Evolutionary conservation across 1,140 invertebrate genomes (phyloP).

Genomic region (Anastrepha ludens): DNA sequence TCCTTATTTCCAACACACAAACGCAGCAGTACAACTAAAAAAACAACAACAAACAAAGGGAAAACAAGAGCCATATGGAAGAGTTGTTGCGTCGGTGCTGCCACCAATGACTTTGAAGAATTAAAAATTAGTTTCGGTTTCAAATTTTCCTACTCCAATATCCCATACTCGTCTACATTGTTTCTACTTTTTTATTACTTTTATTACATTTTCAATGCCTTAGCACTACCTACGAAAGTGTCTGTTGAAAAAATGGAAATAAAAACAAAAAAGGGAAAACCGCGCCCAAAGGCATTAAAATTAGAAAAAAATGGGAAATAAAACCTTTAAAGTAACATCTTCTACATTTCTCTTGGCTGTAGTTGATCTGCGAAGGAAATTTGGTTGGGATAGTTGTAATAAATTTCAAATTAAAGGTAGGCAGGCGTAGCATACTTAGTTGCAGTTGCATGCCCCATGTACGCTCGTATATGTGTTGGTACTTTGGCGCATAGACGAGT

Average conservation of each 20-base stretch:
- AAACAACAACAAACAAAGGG: neutral
- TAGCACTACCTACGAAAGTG: neutral
- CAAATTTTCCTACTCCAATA: slow-evolving; percentile 35
- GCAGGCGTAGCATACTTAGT: slow-evolving; percentile 29
- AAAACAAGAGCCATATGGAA: neutral
- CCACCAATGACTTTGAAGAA: slow-evolving; percentile 49
- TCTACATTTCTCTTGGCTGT: neutral
- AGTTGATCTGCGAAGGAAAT: neutral
- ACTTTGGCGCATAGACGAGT: neutral
- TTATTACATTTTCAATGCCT: neutral
- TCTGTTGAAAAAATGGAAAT: neutral
- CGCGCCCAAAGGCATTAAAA: slow-evolving; percentile 16
- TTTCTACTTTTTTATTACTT: neutral
- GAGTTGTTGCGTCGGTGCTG: slow-evolving; percentile 45
- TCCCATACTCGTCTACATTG: neutral
- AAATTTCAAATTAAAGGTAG: slow-evolving; percentile 52
- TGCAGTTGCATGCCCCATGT: neutral
- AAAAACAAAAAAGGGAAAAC: neutral
- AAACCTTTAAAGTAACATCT: slow-evolving; percentile 28
- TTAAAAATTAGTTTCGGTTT: slow-evolving; percentile 52
- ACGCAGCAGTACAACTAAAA: neutral
- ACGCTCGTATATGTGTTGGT: neutral
- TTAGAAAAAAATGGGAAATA: neutral
- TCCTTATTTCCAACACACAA: neutral
- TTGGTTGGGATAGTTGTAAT: slow-evolving; percentile 30